Conservation (phyloP, 2,888 invertebrate genomes). For the Erpobdella octoculata region DNA sequence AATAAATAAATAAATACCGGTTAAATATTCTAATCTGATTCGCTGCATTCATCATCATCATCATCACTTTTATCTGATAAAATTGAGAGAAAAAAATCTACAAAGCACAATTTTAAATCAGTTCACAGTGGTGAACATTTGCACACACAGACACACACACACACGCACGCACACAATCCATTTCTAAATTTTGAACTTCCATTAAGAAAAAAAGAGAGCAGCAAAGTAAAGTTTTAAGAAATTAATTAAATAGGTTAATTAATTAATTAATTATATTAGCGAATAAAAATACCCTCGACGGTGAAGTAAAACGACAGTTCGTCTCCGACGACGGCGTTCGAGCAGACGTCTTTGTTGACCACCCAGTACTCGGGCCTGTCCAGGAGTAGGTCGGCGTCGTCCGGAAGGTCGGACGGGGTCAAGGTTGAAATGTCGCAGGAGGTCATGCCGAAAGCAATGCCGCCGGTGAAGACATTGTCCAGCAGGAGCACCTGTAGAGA, state of each 20-base stretch:
- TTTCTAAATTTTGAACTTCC: not conserved
- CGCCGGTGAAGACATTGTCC: constrained; percentile 79
- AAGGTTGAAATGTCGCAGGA: constrained; percentile 81
- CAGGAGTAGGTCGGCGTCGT: constrained; percentile 70
- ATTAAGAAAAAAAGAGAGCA: not conserved
- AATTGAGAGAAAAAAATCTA: too few relatives aligned
- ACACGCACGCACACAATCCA: too few relatives aligned
- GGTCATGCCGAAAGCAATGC: constrained; percentile 82
- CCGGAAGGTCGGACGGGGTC: constrained; percentile 57
- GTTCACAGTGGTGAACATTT: too few relatives aligned
- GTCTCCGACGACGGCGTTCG: constrained; percentile 71
- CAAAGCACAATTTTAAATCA: too few relatives aligned
- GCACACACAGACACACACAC: too few relatives aligned
- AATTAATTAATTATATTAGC: not conserved
- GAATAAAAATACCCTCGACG: constrained; percentile 40
- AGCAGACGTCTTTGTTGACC: constrained; percentile 82
- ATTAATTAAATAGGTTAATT: too few relatives aligned
- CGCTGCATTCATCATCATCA: too few relatives aligned
- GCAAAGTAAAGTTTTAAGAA: not conserved
- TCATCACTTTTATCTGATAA: too few relatives aligned
- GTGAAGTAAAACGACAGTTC: constrained; percentile 61
- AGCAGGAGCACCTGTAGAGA: constrained; percentile 63
- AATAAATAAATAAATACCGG: too few relatives aligned
- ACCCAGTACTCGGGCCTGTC: constrained; percentile 97
- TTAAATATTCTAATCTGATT: too few relatives aligned